phyloP scores from a whole-genome alignment of 1,140 invertebrate genomes.

The Leptinotarsa defecta region DNA sequence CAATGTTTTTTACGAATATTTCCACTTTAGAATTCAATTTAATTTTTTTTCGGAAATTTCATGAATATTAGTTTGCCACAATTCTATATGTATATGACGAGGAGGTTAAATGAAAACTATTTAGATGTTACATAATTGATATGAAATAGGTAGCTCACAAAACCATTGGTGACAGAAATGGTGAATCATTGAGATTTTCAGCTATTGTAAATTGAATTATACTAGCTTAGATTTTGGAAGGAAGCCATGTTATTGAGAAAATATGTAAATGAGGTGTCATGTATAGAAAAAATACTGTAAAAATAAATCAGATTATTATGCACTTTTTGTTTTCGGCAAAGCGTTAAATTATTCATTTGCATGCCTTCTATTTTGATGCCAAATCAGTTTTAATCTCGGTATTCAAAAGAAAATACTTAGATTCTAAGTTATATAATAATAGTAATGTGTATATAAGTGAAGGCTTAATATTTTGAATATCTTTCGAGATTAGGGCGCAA shows the following conservation, averaged over 20 bases:
- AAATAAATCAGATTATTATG: slow-evolving; percentile 12
- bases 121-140: slow-evolving; percentile 7
- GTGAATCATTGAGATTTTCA: no score
- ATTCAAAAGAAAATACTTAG: slow-evolving; percentile 34
- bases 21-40: background rate
- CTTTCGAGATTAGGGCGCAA: slow-evolving; percentile 26
- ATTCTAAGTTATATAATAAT: slow-evolving; percentile 36
- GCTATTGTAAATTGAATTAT: no score
- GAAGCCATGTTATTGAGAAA: background rate
- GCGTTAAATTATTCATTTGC: slow-evolving; percentile 9
- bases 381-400: slow-evolving; percentile 31
- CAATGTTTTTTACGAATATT: slow-evolving; percentile 3
- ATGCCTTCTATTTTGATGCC: slow-evolving; percentile 31
- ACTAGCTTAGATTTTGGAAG: background rate
- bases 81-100: background rate
- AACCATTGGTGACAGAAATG: no score
- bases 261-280: background rate
- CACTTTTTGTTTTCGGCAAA: slow-evolving; percentile 10
- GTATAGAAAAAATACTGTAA: background rate
- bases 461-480: slow-evolving; percentile 41
- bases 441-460: slow-evolving; percentile 37
- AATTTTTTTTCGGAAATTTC: background rate
- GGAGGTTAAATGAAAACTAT: background rate
- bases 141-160: slow-evolving; percentile 3
- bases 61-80: background rate